These are phyloP conservation scores for Teleogryllus oceanicus DNA, from an alignment of 2,888 invertebrate species.

Conservation along the genomic window DNA sequence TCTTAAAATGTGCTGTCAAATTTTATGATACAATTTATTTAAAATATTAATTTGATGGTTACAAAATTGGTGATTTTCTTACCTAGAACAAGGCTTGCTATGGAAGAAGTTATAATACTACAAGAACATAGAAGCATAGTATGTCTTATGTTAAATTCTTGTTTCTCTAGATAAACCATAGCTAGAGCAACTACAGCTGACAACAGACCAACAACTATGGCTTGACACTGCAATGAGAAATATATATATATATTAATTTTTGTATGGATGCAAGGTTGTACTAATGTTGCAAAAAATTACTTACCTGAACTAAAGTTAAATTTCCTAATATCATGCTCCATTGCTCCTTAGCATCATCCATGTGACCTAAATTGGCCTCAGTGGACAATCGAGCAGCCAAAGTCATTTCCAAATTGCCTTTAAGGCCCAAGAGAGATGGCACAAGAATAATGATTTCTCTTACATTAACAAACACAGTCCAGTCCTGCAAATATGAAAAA, in stretches of 20 bases:
- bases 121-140: slow-evolving; percentile 68
- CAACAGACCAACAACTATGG: slow-evolving; percentile 68
- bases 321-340: slow-evolving; percentile 66
- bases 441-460: slow-evolving; percentile 87
- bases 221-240: slow-evolving; percentile 55
- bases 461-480: slow-evolving; percentile 76
- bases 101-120: slow-evolving; percentile 69
- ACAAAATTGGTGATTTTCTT: slow-evolving; percentile 25
- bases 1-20: background rate
- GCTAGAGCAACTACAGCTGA: slow-evolving; percentile 66
- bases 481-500: slow-evolving; percentile 57
- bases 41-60: background rate
- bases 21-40: background rate
- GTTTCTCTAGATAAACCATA: slow-evolving; percentile 59
- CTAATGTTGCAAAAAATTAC: background rate
- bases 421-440: slow-evolving; percentile 82
- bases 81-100: slow-evolving; percentile 69
- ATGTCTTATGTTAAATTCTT: slow-evolving; percentile 61
- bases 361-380: slow-evolving; percentile 80
- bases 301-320: slow-evolving; percentile 43
- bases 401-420: slow-evolving; percentile 94
- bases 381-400: slow-evolving; percentile 87
- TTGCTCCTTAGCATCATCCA: slow-evolving; percentile 62
- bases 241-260: slow-evolving; percentile 21
- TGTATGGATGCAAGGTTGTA: background rate